Conservation (phyloP, 1,140 invertebrate genomes). For the Lasioglossum baleicum region DNA sequence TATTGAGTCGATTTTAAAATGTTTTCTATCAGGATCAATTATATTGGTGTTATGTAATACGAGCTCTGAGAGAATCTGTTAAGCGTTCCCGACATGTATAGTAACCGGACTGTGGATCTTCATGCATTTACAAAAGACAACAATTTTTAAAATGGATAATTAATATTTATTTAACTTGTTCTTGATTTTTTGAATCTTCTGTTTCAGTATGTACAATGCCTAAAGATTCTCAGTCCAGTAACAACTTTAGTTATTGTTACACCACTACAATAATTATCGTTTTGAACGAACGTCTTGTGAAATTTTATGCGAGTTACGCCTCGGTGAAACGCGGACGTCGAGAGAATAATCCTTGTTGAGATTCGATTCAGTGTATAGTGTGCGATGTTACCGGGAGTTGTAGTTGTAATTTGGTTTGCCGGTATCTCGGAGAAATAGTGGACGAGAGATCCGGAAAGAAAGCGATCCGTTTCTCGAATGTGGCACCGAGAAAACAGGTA, state of each 20-base stretch:
- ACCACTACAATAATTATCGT: background rate
- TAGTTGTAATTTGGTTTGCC: constrained; percentile 11
- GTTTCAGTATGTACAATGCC: too few relatives aligned
- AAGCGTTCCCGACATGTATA: too few relatives aligned
- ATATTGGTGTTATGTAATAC: too few relatives aligned
- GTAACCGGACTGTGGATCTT: too few relatives aligned
- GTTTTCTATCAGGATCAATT: too few relatives aligned
- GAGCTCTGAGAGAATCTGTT: too few relatives aligned
- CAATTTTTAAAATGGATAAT: too few relatives aligned
- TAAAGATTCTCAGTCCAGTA: too few relatives aligned
- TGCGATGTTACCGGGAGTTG: constrained; percentile 1
- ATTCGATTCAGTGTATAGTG: constrained; percentile 12
- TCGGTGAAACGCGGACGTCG: background rate
- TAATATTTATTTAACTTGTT: too few relatives aligned
- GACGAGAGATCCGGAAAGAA: background rate
- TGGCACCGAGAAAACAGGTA: constrained; percentile 15
- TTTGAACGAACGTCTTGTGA: constrained; percentile 11
- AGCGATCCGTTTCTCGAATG: background rate
- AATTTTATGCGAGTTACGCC: constrained; percentile 10
- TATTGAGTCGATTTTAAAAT: too few relatives aligned
- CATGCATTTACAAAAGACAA: too few relatives aligned
- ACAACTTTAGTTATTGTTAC: constrained; percentile 3
- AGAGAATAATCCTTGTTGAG: constrained; percentile 2
- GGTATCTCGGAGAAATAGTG: background rate
- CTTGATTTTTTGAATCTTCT: too few relatives aligned